Base-by-base conservation (phyloP, 2,888 invertebrate species). In the Leptura quadrifasciata region DNA sequence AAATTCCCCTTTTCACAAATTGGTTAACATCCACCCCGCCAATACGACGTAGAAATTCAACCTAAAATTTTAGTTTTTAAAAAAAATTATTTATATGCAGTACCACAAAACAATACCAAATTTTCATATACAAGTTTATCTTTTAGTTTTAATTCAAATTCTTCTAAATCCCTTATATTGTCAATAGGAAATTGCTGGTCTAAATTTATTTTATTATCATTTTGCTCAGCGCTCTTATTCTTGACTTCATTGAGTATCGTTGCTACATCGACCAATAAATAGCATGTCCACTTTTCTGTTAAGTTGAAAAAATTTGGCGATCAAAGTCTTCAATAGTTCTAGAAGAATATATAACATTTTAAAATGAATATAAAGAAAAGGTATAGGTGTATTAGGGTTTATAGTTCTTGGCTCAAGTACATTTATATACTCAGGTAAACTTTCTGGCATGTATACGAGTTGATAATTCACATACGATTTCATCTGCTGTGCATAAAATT, bases 121-220 rank as follows among this genome's bases (percentile, higher is more conserved):
- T 54, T 54, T 54, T 54, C 54, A 54, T 54, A 54, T 17, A 54
- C n/a, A 54, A 17, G n/a, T 54, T 54, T 54, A 1, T 54, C n/a
- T 54, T 17, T 17, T n/a, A 54, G 18, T 54, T 54, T 54, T 54
- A 6, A 17, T 17, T 54, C 54, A n/a, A 54, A 54, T 54, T 54
- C 8, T n/a, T 55, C 55, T 17, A 55, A 18, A n/a, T 55, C n/a
- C 17, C 8, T 55, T 17, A 55, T 55, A 18, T 12, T n/a, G 55
- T 55, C 17, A n/a, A 55, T n/a, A 1, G 55, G 55, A 55, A 55
- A 55, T 12, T 54, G 54, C 54, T 54, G n/a, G 18, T 54, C 54
- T 54, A 54, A 8, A 54, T n/a, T 54, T 54, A 54, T 18, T 54
- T 54, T 18, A 54, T 54, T 27, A 54, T 54, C 6, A 18, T 54